Evolutionary conservation across 2,797 vertebrate species (phyloP), one percentile per base, ranked within the genome.

Genomic region (Octomys mimax): DNA sequence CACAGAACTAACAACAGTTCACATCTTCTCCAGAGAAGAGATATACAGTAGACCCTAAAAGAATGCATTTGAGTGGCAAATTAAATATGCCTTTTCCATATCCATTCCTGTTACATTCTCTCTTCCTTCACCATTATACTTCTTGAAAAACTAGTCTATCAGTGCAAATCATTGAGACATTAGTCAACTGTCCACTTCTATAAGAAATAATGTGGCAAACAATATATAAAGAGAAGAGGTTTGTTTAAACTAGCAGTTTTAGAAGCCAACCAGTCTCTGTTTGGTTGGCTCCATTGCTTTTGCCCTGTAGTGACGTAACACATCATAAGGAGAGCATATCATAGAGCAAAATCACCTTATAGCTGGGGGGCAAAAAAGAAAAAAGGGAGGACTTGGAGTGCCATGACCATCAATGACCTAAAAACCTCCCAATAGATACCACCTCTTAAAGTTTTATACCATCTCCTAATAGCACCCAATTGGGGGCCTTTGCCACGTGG

Each of bases 1-100:
- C 5, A 64, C 39, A 73, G 36, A 6, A 42, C 28, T n/a, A 94
- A 36, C 5, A 31, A 77, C 4, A 89, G n/a, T 36, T 26, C 54
- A 16, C 39, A 71, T 87, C 39, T 87, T 95, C n/a, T 92, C 19
- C 49, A 91, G 33, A 96, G 62, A 89, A 68, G 36, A 87, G 57
- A 89, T 36, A 57, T 19, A 24, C 21, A 11, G 22, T 13, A 73
- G 22, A 83, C 91, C 71, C 88, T 1, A 62, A 88, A 77, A 87
- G 18, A 84, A 64, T 64, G 70, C 39, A 92, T 7, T 70, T 90
- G 52, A 95, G 83, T 64, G n/a, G 14, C 42, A 94, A 97, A 85
- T 16, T 68, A 88, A 68, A 77, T 46, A 6, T 77, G 3, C 18
- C 24, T 84, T 94, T 54, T 96, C 6, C 5, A n/a, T 91, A 36